Percentiles rank a stretch among this genome's conserved stretches.
Conservation (phyloP, 2,888 invertebrate species). For the Hartigia nigra region DNA sequence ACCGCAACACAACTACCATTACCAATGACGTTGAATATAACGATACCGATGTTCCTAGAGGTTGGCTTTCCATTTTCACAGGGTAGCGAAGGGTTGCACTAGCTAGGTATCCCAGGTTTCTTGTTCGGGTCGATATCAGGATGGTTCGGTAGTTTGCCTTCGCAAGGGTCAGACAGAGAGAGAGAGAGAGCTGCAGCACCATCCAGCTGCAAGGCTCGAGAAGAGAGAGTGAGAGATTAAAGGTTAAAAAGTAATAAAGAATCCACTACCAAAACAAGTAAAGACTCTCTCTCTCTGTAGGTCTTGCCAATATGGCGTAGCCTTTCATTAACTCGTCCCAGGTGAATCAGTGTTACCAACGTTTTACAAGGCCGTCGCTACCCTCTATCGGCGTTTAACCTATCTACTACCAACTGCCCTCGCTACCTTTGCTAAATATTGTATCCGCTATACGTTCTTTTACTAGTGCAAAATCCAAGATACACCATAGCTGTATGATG, state of each 20-base stretch:
- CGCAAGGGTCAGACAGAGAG: not conserved
- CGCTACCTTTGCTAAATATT: not conserved
- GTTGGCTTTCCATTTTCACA: not conserved
- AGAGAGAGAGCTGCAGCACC: no score
- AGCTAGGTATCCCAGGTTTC: not conserved
- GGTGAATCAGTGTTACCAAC: not conserved
- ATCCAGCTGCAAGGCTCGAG: not conserved
- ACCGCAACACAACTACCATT: not conserved
- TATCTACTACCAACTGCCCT: not conserved
- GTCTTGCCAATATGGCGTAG: not conserved
- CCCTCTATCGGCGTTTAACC: not conserved
- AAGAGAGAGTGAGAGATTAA: constrained; percentile 9
- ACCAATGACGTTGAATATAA: not conserved
- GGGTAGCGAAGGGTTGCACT: not conserved
- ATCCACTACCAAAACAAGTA: not conserved
- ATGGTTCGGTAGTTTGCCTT: not conserved
- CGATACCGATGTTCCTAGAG: not conserved
- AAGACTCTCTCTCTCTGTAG: not conserved
- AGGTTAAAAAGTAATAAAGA: not conserved
- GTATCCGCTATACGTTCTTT: not conserved
- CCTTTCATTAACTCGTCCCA: not conserved
- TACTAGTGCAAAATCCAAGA: not conserved
- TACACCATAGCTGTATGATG: not conserved
- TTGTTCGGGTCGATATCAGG: not conserved
- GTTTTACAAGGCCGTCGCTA: not conserved